These are phyloP conservation scores for Pygoscelis adeliae DNA, from an alignment of 2,113 vertebrate species.

Conservation along the genomic window DNA sequence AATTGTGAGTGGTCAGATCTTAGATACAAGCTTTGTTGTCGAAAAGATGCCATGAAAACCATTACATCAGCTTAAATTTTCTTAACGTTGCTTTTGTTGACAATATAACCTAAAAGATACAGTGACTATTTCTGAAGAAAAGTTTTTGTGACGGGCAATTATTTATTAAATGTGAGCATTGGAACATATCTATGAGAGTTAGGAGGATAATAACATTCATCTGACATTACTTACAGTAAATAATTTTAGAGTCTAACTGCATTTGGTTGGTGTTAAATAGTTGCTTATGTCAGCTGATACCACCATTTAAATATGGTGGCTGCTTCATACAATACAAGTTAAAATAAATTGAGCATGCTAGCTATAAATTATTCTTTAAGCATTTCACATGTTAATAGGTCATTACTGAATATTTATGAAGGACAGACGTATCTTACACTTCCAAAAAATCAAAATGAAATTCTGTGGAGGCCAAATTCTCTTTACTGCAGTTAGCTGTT, in stretches of 20 bases:
- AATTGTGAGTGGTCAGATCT: slow-evolving; percentile 83
- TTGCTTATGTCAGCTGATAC: neutral
- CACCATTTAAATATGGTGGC: neutral
- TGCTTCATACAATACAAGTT: neutral
- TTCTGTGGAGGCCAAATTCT: neutral
- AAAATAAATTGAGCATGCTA: neutral
- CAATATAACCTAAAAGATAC: neutral
- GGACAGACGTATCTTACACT: neutral
- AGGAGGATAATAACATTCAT: neutral
- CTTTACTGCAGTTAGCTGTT: neutral
- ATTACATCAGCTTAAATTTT: slow-evolving; percentile 15
- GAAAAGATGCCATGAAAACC: slow-evolving; percentile 5
- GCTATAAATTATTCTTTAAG: neutral
- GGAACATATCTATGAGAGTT: neutral
- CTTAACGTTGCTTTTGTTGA: neutral
- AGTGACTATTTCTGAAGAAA: neutral
- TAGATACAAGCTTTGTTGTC: slow-evolving; percentile 75
- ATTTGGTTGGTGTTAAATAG: neutral
- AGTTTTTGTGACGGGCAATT: neutral
- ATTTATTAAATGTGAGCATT: neutral
- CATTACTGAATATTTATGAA: neutral
- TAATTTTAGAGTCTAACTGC: neutral
- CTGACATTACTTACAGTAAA: neutral
- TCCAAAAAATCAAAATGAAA: neutral
- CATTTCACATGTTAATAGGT: neutral